A percentile compares a stretch with the other conserved stretches of the same genome.
These are phyloP conservation scores for Liopterus haemorrhoidalis DNA, from an alignment of 2,888 invertebrate species.

Conservation along the genomic window DNA sequence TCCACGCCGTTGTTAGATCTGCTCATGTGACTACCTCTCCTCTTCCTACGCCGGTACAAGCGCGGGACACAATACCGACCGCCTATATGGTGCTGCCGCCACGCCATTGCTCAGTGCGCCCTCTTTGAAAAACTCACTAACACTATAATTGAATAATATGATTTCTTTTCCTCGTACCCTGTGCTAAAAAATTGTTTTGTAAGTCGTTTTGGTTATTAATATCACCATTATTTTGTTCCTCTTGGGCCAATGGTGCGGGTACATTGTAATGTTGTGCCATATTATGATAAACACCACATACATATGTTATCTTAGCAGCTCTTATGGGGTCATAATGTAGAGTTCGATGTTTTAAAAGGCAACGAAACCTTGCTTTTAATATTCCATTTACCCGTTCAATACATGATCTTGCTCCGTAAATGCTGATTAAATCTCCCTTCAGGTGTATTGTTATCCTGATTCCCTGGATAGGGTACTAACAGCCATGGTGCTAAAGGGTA, in stretches of 20 bases:
- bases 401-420: not conserved
- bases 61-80: too few relatives aligned
- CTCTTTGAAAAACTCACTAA: too few relatives aligned
- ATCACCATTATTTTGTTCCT: not conserved
- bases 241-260: not conserved
- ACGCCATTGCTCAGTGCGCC: too few relatives aligned
- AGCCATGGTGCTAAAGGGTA: slow-evolving; percentile 1
- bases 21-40: too few relatives aligned
- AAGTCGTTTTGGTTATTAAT: not conserved
- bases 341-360: slow-evolving; percentile 4
- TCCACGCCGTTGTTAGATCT: too few relatives aligned
- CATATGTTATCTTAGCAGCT: slow-evolving; percentile 5
- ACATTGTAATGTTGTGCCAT: slow-evolving; percentile 1
- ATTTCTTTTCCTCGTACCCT: slow-evolving; percentile 2
- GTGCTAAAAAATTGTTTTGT: not conserved
- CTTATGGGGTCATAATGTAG: not conserved
- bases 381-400: slow-evolving; percentile 7
- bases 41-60: too few relatives aligned
- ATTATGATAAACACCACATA: slow-evolving; percentile 7
- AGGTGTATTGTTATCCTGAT: not conserved
- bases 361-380: slow-evolving; percentile 3
- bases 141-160: not conserved
- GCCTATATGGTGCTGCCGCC: too few relatives aligned
- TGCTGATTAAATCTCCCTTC: not conserved
- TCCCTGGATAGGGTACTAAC: not conserved